phyloP scores from a whole-genome alignment of 2,113 vertebrate species.

The Arothron firmamentum region DNA sequence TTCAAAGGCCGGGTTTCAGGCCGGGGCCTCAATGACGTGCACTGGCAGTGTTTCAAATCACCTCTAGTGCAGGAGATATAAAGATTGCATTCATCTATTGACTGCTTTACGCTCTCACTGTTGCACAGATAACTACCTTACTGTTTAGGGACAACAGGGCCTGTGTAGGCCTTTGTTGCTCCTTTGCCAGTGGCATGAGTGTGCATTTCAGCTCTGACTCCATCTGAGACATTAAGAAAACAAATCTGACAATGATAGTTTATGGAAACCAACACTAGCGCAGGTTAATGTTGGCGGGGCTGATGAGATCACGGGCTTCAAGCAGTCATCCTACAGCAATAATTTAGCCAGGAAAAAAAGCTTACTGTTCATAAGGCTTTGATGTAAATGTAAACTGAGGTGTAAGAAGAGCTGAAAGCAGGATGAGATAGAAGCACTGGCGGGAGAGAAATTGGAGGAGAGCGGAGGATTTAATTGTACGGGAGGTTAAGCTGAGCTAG shows the following conservation, averaged over 20 bases:
- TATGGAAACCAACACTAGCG: slow-evolving; percentile 38
- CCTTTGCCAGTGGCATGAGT: slow-evolving; percentile 64
- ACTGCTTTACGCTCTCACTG: slow-evolving; percentile 69
- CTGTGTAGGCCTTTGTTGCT: slow-evolving; percentile 69
- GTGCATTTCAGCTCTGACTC: slow-evolving; percentile 64
- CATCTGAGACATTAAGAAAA: slow-evolving; percentile 47
- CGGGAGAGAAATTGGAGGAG: slow-evolving; percentile 11
- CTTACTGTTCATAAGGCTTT: slow-evolving; percentile 4
- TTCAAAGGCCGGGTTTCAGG: slow-evolving; percentile 62
- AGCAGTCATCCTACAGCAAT: too few relatives aligned
- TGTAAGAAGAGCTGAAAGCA: slow-evolving; percentile 20
- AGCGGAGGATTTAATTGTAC: slow-evolving; percentile 11
- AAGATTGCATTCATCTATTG: slow-evolving; percentile 73
- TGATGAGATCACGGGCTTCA: slow-evolving; percentile 13
- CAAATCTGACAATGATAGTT: slow-evolving; percentile 25
- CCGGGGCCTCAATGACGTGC: slow-evolving; percentile 57
- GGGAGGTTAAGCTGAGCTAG: not conserved
- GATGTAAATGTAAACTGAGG: slow-evolving; percentile 36
- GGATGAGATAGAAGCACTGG: slow-evolving; percentile 23
- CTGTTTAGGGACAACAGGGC: slow-evolving; percentile 66
- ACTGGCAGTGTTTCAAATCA: slow-evolving; percentile 70
- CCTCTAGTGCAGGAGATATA: slow-evolving; percentile 71
- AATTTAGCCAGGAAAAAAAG: not conserved
- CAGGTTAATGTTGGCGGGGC: slow-evolving; percentile 26
- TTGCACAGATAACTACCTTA: slow-evolving; percentile 68